phyloP scores from a whole-genome alignment of 2,888 invertebrate genomes.

The Leptinotarsa peninsularis region DNA sequence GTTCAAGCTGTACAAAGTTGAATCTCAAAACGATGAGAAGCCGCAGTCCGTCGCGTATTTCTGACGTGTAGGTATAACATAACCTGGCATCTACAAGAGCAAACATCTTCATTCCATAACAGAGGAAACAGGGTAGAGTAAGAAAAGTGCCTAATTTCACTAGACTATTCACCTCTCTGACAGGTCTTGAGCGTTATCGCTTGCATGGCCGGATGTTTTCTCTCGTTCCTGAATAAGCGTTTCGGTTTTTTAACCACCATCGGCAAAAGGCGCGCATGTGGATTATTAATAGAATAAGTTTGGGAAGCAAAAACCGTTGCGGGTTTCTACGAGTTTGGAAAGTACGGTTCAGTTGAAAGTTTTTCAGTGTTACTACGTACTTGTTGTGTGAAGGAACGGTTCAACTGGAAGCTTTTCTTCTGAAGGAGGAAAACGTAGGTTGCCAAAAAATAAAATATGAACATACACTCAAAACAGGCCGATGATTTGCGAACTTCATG shows the following conservation, averaged over 20 bases:
- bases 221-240: background rate
- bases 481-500: too few relatives aligned
- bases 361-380: background rate
- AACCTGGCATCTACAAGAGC: too few relatives aligned
- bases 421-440: too few relatives aligned
- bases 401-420: too few relatives aligned
- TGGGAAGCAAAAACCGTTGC: background rate
- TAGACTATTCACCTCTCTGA: background rate
- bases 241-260: constrained; percentile 1
- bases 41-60: too few relatives aligned
- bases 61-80: too few relatives aligned
- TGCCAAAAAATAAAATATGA: too few relatives aligned
- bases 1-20: too few relatives aligned
- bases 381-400: too few relatives aligned
- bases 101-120: too few relatives aligned
- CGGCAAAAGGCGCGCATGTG: background rate
- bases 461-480: too few relatives aligned
- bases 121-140: background rate
- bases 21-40: too few relatives aligned
- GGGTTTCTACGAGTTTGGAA: background rate
- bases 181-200: background rate
- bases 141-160: background rate
- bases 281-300: constrained; percentile 2
- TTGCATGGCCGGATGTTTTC: background rate
- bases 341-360: background rate